Percentiles rank a stretch among this genome's conserved stretches.
phyloP scores from a whole-genome alignment of 2,888 invertebrate species.

The Pristionchus exspectatus region DNA sequence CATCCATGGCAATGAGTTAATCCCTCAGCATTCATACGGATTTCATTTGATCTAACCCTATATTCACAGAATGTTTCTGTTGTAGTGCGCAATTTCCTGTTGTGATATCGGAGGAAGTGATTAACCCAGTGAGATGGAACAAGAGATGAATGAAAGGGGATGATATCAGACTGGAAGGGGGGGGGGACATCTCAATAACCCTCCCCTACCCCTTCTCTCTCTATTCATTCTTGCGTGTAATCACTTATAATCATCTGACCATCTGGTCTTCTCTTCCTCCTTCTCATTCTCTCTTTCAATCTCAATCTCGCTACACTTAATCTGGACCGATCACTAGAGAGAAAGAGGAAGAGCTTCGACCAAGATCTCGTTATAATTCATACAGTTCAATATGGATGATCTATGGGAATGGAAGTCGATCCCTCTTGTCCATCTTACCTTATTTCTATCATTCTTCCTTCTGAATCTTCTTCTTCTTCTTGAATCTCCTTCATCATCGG shows the following conservation, averaged over 20 bases:
- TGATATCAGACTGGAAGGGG: conserved; percentile 17
- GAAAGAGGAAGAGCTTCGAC: not conserved
- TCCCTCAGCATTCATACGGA: not conserved
- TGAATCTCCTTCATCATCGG: conserved; percentile 39
- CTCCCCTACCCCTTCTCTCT: not conserved
- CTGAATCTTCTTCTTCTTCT: conserved; percentile 51
- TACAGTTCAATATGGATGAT: too few relatives aligned
- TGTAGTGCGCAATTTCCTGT: not conserved
- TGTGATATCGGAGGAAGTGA: conserved; percentile 37
- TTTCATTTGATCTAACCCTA: not conserved
- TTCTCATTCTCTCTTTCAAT: not conserved
- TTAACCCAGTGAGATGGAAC: conserved; percentile 46
- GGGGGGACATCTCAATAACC: not conserved
- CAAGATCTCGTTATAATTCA: not conserved
- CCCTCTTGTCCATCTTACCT: not conserved
- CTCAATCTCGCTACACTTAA: conserved; percentile 24
- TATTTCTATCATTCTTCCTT: conserved; percentile 44
- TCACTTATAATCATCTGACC: conserved; percentile 42
- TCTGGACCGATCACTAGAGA: not conserved
- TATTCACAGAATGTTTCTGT: not conserved
- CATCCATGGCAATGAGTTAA: not conserved
- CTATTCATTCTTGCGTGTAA: conserved; percentile 48
- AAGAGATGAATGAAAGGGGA: not conserved
- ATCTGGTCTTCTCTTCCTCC: conserved; percentile 24
- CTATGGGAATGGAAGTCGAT: not conserved